Base-by-base conservation (phyloP, 2,888 invertebrate genomes). In the Drosophila subquinaria region DNA sequence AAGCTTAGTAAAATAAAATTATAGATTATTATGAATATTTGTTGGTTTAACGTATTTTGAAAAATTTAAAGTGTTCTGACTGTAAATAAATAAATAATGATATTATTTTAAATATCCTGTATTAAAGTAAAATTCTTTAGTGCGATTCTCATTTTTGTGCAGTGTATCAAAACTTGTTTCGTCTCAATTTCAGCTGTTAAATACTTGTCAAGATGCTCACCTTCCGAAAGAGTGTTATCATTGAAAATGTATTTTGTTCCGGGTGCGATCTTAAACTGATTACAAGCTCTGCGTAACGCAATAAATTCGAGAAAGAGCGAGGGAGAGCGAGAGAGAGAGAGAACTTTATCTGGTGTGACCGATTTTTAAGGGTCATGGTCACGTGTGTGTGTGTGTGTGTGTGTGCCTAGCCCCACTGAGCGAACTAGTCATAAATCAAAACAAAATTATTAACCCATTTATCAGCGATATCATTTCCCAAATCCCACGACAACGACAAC, bases 211-310 rank as follows among this genome's bases (percentile, higher is more conserved):
- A 75, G 82, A 69, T 73, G 82, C 67, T 83, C 76, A 83, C 83
- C 83, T 88, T 83, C 85, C 73, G 40, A 30, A 33, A 64, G 79
- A 36, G 65, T 70, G 81, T 70, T 81, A 81, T 82, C 84, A 83
- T 85, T 85, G 88, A 85, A 68, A 57, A 33, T 53, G 57, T 76
- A 72, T 66, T 48, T 8, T 8, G 57, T 80, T 69, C 72, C 72
- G 61, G 66, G 51, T 61, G 64, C 48, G 62, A 70, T 64, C 65
- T 69, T 51, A 47, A 64, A 70, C 63, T 59, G 65, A 73, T 80
- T 78, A 76, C 78, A 69, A 60, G 45, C 27, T 17, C 33, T 42
- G 48, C 47, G 35, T 33, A 43, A 30, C 20, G 30, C 8, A 13
- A 59, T n/a, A 15, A 10, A 60, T 47, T 17, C 10, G 43, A 40